Conservation (phyloP, 2,888 invertebrate species). For the Cheilosia impressa region DNA sequence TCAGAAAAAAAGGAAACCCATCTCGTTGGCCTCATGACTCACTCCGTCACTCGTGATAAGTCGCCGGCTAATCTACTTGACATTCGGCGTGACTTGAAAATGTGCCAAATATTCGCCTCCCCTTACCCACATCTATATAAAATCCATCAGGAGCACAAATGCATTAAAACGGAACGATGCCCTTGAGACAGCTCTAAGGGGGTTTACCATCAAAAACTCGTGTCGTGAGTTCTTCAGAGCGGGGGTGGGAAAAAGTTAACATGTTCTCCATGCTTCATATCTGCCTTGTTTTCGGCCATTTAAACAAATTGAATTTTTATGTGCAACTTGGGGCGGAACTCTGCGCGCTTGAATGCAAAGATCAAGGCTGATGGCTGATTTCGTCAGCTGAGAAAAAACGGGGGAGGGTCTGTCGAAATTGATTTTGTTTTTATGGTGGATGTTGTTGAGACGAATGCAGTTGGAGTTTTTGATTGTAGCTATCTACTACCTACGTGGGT, state of each 20-base stretch:
- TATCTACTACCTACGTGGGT: too few species aligned
- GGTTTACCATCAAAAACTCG: background rate
- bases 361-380: background rate
- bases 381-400: background rate
- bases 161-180: conserved; percentile 64
- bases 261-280: conserved; percentile 50
- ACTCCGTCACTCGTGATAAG: conserved; percentile 38
- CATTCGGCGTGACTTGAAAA: conserved; percentile 71
- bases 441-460: background rate
- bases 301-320: conserved; percentile 65
- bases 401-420: background rate
- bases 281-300: conserved; percentile 44
- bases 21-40: conserved; percentile 7
- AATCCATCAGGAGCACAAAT: conserved; percentile 52
- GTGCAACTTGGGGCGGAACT: conserved; percentile 16
- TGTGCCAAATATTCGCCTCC: conserved; percentile 55
- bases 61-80: conserved; percentile 63
- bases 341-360: background rate
- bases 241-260: conserved; percentile 2
- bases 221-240: conserved; percentile 3
- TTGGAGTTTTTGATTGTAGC: background rate
- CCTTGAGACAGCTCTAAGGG: conserved; percentile 53
- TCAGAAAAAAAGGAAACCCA: too few species aligned
- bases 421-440: background rate
- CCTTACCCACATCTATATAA: background rate